Evolutionary conservation across 2,113 vertebrate genomes (phyloP), one percentile per base, ranked within the genome.

Genomic region (Alaudala cheleensis): DNA sequence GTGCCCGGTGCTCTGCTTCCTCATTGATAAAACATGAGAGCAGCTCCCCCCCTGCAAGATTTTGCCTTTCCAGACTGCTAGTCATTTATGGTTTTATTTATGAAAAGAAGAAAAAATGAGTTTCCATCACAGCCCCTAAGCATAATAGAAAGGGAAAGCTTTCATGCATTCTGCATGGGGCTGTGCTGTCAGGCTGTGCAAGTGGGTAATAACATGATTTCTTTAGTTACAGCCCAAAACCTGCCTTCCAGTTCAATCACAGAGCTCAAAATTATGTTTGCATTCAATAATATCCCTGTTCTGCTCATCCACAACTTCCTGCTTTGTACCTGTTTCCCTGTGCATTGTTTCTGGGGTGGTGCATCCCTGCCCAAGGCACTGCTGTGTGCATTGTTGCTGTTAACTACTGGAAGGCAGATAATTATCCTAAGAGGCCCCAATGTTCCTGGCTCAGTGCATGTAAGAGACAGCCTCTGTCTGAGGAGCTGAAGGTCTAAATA

Each of bases 11-110:
- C 87, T 93, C 79, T 92, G 72, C 88, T 92, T 92, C 74, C 62
- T 95, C 91, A 61, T 79, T 85, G 96, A 95, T 91, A 92, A 88
- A 88, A 94, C 81, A 81, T 64, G 87, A 90, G 86, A 91, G 51
- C 85, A 58, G 76, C 58, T 90, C 23, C 69, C 78, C 29, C 72
- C 45, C 40, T 9, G 21, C 40, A 89, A 95, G 90, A 81, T 54
- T 82, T 73, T 92, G 58, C 62, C 87, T 90, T 95, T 77, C 54
- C 67, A 85, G 64, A 29, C 92, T 74, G 56, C 71, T 93, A 93
- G 90, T 74, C 90, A 90, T 95, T 96, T 96, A 62, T 10, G 66
- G 19, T 90, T 95, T 93, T 87, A 94, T 97, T 96, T 95, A 82
- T 90, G 90, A 94, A 96, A 96, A 93, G 74, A 60, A 90, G 72